Evolutionary conservation across 2,113 vertebrate species (phyloP).

Genomic region (Sterrhoptilus dennistouni): DNA sequence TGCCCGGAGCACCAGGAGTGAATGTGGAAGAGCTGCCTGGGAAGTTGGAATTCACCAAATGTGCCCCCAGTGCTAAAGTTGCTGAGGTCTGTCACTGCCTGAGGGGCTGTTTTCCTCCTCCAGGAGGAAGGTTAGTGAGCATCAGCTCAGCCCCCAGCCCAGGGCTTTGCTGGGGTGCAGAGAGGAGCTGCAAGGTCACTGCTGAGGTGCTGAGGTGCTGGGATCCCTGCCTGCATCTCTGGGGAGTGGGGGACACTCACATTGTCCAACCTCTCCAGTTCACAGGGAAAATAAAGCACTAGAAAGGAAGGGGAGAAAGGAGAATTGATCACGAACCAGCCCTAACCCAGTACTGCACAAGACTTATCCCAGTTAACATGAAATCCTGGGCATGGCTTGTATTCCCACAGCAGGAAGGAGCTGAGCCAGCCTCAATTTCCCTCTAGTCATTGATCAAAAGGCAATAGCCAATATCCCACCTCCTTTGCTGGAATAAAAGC

Average conservation of each 20-base stretch:
- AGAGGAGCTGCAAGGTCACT: background rate
- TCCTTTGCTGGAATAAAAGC: background rate
- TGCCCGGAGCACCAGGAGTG: background rate
- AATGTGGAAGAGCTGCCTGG: background rate
- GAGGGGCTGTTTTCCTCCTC: background rate
- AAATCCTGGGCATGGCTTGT: rapidly evolving
- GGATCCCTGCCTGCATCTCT: background rate
- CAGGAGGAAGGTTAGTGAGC: background rate
- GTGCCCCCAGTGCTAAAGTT: background rate
- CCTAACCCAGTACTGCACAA: background rate
- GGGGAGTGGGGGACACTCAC: rapidly evolving
- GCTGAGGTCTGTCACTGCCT: background rate
- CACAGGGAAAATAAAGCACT: too few species aligned
- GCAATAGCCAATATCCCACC: rapidly evolving
- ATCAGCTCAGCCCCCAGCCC: background rate
- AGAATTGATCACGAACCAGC: background rate
- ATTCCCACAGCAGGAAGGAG: background rate
- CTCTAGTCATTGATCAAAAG: rapidly evolving
- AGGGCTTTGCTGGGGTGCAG: background rate
- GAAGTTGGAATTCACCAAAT: background rate
- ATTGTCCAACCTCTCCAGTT: background rate
- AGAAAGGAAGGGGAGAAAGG: background rate
- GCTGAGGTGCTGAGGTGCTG: background rate
- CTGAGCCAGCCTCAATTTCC: background rate
- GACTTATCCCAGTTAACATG: background rate